Base-by-base conservation (phyloP, 1,140 invertebrate genomes). In the Tetragonula clypearis region DNA sequence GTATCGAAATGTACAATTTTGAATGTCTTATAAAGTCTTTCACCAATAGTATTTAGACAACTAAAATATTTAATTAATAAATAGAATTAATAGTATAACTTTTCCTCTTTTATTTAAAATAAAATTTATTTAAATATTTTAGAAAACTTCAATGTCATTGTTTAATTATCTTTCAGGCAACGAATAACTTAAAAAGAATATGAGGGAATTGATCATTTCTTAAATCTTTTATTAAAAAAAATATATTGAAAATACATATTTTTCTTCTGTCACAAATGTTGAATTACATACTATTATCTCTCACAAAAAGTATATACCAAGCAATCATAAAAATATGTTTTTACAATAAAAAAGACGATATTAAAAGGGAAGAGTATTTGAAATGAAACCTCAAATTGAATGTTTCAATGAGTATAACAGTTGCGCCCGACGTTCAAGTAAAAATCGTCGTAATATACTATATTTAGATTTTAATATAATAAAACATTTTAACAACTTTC, bases 1-100 rank as follows among this genome's bases (percentile, higher is more conserved):
- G 49, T 60, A 73, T 35, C 14, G 58, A 26, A 79, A 60, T 80
- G 69, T 85, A 85, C 58, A 85, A 58, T 80, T 85, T 73, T 72
- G 14, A 85, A 74, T 74, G 60, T 80, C 69, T 65, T 23, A 56
- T 79, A 80, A 80, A 80, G 83, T 84, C 83, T 85, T 85, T 85
- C 78, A 80, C 53, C 8, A 30, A 58, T 80, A 80, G 58, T 85
- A 80, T 60, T 80, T 85, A 85, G 69, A 49, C 15, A 9, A 80
- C 65, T 85, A n/a, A 85, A 73, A 49, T 81, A 75, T 81, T 85
- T 19, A 23, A n/a, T 74, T 53, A 81, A 75, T 81, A 85, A 85
- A 85, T 56, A 58, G 26, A 49, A 81, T 85, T 73, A 79, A 30
- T 23, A 74, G n/a, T 65, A 72, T 9, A 19, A 79, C 55, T 15